Percentiles rank a stretch among this genome's conserved stretches.
Conservation (phyloP, 2,113 vertebrate species). For the Chelonoidis abingdonii region DNA sequence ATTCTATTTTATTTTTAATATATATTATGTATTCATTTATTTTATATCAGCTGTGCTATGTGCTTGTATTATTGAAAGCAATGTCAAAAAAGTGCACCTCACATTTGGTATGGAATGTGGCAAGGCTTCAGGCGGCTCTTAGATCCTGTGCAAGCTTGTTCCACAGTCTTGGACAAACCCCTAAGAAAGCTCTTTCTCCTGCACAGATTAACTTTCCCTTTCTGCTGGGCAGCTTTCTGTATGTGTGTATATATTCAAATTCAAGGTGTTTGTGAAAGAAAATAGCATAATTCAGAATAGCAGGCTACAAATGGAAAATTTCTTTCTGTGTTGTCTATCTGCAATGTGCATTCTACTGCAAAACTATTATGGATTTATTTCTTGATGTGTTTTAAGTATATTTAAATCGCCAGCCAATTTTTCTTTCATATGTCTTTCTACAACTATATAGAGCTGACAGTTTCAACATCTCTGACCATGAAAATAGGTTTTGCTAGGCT, state of each 20-base stretch:
- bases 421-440: not conserved
- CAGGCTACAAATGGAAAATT: not conserved
- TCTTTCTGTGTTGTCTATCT: constrained; percentile 1
- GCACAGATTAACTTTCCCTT: not conserved
- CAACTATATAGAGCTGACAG: not conserved
- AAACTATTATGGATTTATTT: not conserved
- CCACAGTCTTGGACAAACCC: not conserved
- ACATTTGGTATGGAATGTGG: not conserved
- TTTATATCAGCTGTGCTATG: not conserved
- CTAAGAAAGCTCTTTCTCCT: not conserved
- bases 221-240: not conserved
- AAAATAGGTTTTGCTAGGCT: not conserved
- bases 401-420: not conserved
- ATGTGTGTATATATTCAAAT: not conserved
- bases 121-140: not conserved
- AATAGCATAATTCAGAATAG: not conserved
- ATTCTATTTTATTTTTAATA: not conserved
- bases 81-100: not conserved
- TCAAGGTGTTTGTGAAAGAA: not conserved
- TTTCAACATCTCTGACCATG: not conserved
- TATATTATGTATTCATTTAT: not conserved
- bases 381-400: not conserved
- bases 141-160: not conserved
- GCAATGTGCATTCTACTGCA: not conserved
- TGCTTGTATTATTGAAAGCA: not conserved